A percentile compares a stretch with the other conserved stretches of the same genome.
These are phyloP conservation scores for Pitangus sulphuratus DNA, from an alignment of 2,797 vertebrate species.

Conservation along the genomic window DNA sequence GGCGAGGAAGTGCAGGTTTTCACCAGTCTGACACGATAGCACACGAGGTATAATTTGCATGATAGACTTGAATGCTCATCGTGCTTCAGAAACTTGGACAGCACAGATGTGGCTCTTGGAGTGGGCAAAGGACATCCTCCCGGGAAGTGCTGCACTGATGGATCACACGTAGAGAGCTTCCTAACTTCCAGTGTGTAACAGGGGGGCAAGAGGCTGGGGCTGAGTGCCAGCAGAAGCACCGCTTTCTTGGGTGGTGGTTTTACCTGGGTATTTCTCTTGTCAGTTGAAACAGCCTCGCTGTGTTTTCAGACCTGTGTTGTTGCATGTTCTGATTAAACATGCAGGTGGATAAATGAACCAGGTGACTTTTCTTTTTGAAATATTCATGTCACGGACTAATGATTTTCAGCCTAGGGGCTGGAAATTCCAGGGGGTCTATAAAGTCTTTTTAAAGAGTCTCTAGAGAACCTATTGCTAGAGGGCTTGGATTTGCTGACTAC, in stretches of 20 bases:
- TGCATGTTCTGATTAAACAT: background rate
- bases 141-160: background rate
- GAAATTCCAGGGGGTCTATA: background rate
- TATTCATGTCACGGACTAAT: background rate
- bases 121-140: background rate
- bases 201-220: background rate
- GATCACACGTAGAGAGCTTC: background rate
- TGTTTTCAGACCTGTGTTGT: background rate
- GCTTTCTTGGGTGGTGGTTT: background rate
- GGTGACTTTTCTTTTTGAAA: background rate
- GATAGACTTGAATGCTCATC: background rate
- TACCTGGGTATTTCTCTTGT: background rate
- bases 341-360: background rate
- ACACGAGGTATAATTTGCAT: background rate
- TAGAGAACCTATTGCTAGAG: background rate
- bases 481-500: background rate
- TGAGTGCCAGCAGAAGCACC: background rate
- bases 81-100: background rate
- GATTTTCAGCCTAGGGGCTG: background rate
- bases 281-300: rapidly evolving
- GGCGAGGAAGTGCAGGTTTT: background rate
- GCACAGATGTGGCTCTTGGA: background rate
- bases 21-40: background rate
- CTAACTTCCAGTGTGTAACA: background rate
- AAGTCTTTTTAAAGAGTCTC: background rate